Percentiles rank a stretch among this genome's conserved stretches.
Evolutionary conservation across 1,140 invertebrate genomes (phyloP).

Genomic region (Pseudomyrmex concolor): DNA sequence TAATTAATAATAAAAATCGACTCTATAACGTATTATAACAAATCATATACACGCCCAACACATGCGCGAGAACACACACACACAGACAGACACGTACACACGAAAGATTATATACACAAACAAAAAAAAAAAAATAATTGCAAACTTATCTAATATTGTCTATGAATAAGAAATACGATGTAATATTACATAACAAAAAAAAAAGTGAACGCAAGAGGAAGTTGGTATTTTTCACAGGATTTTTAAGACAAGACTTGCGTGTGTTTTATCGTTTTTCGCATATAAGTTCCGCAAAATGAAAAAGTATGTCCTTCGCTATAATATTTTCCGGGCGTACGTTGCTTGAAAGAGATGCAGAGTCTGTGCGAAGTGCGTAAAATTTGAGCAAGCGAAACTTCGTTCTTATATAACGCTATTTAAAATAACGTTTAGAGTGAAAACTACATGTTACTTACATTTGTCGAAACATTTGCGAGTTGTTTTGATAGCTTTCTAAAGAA

Average conservation of each 20-base stretch:
- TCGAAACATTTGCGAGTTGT: background rate
- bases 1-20: conserved; percentile 82
- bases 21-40: conserved; percentile 69
- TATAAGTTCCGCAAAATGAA: conserved; percentile 19
- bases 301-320: conserved; percentile 25
- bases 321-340: conserved; percentile 28
- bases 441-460: background rate
- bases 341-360: conserved; percentile 5
- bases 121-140: conserved; percentile 31
- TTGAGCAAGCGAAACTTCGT: background rate
- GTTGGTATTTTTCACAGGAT: conserved; percentile 58
- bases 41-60: background rate
- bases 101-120: background rate
- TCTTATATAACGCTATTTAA: background rate
- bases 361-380: background rate
- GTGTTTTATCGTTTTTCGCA: conserved; percentile 43
- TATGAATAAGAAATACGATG: conserved; percentile 46
- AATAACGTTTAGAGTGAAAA: conserved; percentile 3
- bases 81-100: background rate
- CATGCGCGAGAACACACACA: background rate
- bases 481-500: too few relatives aligned
- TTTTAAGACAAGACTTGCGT: conserved; percentile 27
- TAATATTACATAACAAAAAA: conserved; percentile 33
- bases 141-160: conserved; percentile 55
- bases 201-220: conserved; percentile 6